Evolutionary conservation across 2,888 invertebrate species (phyloP), one percentile per base, ranked within the genome.

Genomic region (Aricia artaxerxes): DNA sequence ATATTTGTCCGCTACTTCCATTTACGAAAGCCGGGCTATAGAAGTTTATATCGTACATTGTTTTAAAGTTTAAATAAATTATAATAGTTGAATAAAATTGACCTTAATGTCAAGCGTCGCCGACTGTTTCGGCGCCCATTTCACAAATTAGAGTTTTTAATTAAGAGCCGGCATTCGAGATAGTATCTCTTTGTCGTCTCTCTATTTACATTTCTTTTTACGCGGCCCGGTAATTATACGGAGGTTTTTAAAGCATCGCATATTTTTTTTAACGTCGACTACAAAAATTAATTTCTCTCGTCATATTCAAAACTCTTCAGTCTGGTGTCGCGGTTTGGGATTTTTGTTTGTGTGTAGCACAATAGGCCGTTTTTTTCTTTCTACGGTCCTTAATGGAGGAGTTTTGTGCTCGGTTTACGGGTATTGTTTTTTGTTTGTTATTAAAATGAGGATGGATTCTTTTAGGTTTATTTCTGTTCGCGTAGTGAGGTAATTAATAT

Each of bases 101-200:
- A 77, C 79, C 78, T 64, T 78, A 80, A 80, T 80, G 77, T 73
- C 77, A 77, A 73, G 57, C 77, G 40, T 31, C 72, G 69, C 79
- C 78, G 75, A 81, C 79, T 44, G 78, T 78, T 78, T 72, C 81
- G 73, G 78, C 72, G 79, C 81, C 80, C 80, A 81, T 82, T 80
- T 82, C 79, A 73, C 85, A 86, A 87, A 87, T 87, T 86, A 86
- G 86, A 86, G 85, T 85, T 85, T 85, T 86, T 87, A 86, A 87
- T 86, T 86, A 86, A 85, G 85, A 83, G 80, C 83, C 82, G 83
- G 82, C 82, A 84, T 83, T 82, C 83, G 82, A 83, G 85, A 85
- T 85, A 85, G 82, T 61, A 78, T 79, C 78, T 79, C 86, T 86
- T 86, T 87, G 86, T 87, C 83, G 83, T 82, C 80, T 81, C 79